Percentiles rank a stretch among this genome's conserved stretches.
Evolutionary conservation across 2,888 invertebrate species (phyloP).

Genomic region (Calameuta idolon): DNA sequence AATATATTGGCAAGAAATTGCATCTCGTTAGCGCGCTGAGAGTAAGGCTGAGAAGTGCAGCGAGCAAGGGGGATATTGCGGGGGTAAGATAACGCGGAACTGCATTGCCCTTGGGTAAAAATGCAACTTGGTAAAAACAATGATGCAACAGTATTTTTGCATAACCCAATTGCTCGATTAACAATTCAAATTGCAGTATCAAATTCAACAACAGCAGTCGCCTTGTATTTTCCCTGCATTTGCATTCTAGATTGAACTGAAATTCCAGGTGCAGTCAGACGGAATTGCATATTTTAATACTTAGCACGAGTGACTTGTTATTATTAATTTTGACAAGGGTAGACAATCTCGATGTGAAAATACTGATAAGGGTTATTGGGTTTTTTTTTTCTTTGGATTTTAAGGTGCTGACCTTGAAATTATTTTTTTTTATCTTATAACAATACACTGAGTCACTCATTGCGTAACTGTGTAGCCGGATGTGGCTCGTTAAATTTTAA

Average conservation of each 20-base stretch:
- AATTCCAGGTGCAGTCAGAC: background rate
- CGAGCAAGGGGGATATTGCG: background rate
- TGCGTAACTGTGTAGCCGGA: too few species aligned
- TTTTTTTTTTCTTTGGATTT: background rate
- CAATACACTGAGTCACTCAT: background rate
- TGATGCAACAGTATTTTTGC: slow-evolving; percentile 37
- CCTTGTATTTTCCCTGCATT: background rate
- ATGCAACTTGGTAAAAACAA: background rate
- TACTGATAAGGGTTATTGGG: too few species aligned
- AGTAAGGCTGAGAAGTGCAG: background rate
- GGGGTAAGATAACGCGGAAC: background rate
- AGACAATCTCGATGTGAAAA: background rate
- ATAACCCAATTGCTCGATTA: slow-evolving; percentile 39
- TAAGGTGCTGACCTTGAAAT: background rate
- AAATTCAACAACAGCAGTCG: slow-evolving; percentile 31
- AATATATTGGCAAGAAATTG: background rate
- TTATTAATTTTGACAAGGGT: too few species aligned
- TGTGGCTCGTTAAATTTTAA: background rate
- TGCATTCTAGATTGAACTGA: background rate
- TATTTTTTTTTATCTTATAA: background rate
- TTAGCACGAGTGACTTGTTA: background rate
- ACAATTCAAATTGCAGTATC: slow-evolving; percentile 46
- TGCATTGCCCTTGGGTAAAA: background rate
- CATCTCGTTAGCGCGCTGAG: background rate
- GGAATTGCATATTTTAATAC: background rate